phyloP scores from a whole-genome alignment of 2,888 invertebrate species.

The Ochlodes sylvanus region DNA sequence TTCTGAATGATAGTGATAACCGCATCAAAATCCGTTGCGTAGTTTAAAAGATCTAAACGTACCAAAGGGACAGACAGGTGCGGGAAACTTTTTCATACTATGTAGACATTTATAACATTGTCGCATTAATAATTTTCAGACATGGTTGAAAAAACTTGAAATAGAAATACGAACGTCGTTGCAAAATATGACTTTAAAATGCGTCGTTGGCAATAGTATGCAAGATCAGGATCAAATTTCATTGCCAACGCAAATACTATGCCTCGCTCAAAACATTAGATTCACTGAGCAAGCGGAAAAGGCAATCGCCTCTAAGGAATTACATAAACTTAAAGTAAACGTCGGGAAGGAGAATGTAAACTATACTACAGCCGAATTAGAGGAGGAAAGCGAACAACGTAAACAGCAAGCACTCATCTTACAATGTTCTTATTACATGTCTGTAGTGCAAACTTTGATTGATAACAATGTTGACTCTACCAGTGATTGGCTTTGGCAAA shows the following conservation, averaged over 20 bases:
- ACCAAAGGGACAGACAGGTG: too few relatives aligned
- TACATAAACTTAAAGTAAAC: constrained; percentile 81
- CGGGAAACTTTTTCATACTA: too few relatives aligned
- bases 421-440: constrained; percentile 96
- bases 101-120: too few relatives aligned
- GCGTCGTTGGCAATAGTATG: constrained; percentile 74
- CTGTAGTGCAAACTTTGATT: constrained; percentile 91
- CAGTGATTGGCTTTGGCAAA: constrained; percentile 97
- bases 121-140: constrained; percentile 58
- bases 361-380: constrained; percentile 81
- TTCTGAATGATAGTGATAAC: too few relatives aligned
- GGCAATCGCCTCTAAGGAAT: constrained; percentile 88
- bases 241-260: constrained; percentile 91
- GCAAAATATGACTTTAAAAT: constrained; percentile 87
- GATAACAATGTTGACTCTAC: constrained; percentile 87
- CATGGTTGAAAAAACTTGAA: constrained; percentile 92
- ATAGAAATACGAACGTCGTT: constrained; percentile 90
- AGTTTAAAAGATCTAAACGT: too few relatives aligned
- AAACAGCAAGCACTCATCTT: constrained; percentile 97
- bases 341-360: constrained; percentile 80
- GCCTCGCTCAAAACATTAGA: constrained; percentile 92
- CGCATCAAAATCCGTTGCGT: too few relatives aligned
- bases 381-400: constrained; percentile 87
- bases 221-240: constrained; percentile 79
- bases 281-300: constrained; percentile 94